Evolutionary conservation across 2,113 vertebrate species (phyloP), one percentile per base, ranked within the genome.

Genomic region (Nansenia antarctica): DNA sequence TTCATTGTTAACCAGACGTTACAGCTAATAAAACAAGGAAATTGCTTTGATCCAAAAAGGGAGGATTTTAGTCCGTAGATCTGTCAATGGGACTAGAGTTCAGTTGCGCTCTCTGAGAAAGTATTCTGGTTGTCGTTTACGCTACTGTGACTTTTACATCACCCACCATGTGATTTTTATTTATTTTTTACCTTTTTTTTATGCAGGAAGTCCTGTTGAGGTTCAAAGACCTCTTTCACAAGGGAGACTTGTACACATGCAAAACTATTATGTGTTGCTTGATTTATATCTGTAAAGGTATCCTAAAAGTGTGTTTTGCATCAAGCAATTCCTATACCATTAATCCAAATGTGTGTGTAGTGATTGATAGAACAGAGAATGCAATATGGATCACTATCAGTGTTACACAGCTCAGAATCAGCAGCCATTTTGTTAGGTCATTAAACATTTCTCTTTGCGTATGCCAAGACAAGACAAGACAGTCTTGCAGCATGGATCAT

Each of bases 351-450:
- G 53, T 55, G 22, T 49, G 11, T 20, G 45, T 49, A n/a, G 45
- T 49, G 45, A 49, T 49, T 49, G 45, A 49, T 37, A 37, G 11
- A 37, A 37, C 35, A 37, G 5, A 5, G 11, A 18, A 47, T 47
- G 35, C 35, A 37, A 37, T 37, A 37, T 37, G 15, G 9, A 5
- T n/a, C n/a, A n/a, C n/a, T n/a, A n/a, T n/a, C n/a, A n/a, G n/a
- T 47, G 53, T 5, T 55, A 22, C 6, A 3, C 6, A 27, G 20
- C n/a, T 18, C 3, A 34, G 9, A 29, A 58, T 22, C 60, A 61
- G 55, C 70, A 66, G 70, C 55, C 62, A 72, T 72, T 72, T 72
- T 72, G 63, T 31, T 72, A 52, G 67, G 32, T 54, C 24, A 49
- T 49, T 6, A 49, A 20, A 49, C 20, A 49, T 49, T 49, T 49